Evolutionary conservation across 2,888 invertebrate genomes (phyloP), one percentile per base, ranked within the genome.

Genomic region (Trissolcus japonicus): DNA sequence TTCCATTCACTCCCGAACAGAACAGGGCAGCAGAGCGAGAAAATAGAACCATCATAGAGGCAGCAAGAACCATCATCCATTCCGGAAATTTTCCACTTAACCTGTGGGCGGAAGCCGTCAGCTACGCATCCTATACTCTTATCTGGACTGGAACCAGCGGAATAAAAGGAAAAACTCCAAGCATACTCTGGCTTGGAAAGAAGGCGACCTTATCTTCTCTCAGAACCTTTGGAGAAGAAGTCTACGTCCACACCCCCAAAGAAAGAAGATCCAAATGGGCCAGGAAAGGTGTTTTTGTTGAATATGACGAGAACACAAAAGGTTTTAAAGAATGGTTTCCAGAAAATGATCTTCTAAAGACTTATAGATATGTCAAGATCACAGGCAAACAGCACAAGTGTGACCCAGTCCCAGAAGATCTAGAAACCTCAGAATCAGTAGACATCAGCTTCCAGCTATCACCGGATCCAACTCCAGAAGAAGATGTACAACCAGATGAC

Each of bases 81-180:
- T 77, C 69, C n/a, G 35, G 65, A 29, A 79, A 81, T 13, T 82
- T 81, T 40, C 81, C 83, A 14, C 53, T 16, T 9, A 51, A 25
- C 3, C 55, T 78, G 9, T 78, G 73, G 68, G 65, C 68, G 1
- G 77, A 78, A 60, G 73, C 73, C 68, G 13, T 13, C 13, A n/a
- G n/a, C 35, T n/a, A 29, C 14, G 57, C 57, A 3, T 43, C 21
- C 1, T 46, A 57, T 7, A n/a, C 19, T 3, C 46, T 57, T 6
- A 57, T n/a, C 14, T 2, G n/a, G 19, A 57, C 57, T 7, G 13
- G 16, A 16, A 2, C 57, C 9, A 57, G 57, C 57, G 1, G 11
- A 17, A 9, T 3, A 3, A 46, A 46, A 2, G 57, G 17, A 4
- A 21, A 4, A n/a, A 80, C 81, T 4, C 54, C 76, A n/a, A n/a